A percentile compares a stretch with the other conserved stretches of the same genome.
Conservation (phyloP, 2,113 vertebrate species). For the Bolborhynchus lineola region DNA sequence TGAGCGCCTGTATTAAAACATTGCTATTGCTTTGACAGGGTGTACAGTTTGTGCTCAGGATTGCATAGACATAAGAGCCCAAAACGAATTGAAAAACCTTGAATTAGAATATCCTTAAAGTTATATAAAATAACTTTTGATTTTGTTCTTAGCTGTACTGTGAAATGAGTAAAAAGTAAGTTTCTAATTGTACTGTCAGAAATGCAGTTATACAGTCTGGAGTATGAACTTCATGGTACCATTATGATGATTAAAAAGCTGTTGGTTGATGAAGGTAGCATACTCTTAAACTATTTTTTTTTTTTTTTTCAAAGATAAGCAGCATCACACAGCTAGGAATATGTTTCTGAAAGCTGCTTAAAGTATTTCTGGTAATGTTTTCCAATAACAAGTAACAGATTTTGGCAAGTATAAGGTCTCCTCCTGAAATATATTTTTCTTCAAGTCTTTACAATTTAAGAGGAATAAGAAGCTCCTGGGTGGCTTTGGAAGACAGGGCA, state of each 20-base stretch:
- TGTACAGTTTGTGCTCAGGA: not conserved
- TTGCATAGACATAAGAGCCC: not conserved
- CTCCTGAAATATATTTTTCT: not conserved
- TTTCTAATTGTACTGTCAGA: not conserved
- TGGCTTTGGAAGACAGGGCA: not conserved
- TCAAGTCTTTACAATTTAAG: not conserved
- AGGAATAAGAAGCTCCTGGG: not conserved
- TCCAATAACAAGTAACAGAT: rapidly evolving
- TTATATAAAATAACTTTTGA: not conserved
- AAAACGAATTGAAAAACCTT: not conserved
- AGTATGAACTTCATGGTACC: not conserved
- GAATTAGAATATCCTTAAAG: not conserved
- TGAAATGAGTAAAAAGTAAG: not conserved
- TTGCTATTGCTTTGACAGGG: not conserved
- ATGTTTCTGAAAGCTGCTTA: not conserved
- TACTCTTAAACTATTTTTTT: not conserved
- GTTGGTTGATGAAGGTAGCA: not conserved
- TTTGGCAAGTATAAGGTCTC: not conserved
- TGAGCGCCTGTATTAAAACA: not conserved
- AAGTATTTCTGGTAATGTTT: not conserved
- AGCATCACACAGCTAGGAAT: no score
- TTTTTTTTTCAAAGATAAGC: not conserved
- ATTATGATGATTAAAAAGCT: not conserved
- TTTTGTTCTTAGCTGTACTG: not conserved
- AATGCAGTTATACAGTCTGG: not conserved